Evolutionary conservation across 1,140 invertebrate genomes (phyloP).

Genomic region (Solenopsis invicta): DNA sequence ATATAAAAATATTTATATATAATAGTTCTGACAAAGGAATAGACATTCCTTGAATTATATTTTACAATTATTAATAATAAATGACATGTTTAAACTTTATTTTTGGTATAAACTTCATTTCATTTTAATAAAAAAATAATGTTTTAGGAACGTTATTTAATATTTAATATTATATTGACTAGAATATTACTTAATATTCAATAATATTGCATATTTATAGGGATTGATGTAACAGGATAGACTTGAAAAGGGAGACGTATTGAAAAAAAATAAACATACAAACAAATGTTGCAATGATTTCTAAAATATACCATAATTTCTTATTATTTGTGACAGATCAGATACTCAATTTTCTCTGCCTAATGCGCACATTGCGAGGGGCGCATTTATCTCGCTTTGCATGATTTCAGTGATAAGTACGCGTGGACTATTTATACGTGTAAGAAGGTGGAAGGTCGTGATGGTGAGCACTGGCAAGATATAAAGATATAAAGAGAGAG

Average conservation of each 20-base stretch:
- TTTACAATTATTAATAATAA: too few relatives aligned
- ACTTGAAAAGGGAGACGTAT: not conserved
- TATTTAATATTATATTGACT: too few relatives aligned
- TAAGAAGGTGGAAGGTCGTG: not conserved
- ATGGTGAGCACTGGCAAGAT: conserved; percentile 45
- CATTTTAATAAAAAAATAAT: too few relatives aligned
- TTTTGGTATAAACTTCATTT: too few relatives aligned
- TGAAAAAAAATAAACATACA: not conserved
- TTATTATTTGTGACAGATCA: not conserved
- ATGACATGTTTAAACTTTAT: too few relatives aligned
- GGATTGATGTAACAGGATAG: not conserved
- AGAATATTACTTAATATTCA: too few relatives aligned
- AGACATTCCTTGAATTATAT: too few relatives aligned
- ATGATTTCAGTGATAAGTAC: conserved; percentile 39
- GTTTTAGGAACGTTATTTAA: too few relatives aligned
- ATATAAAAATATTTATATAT: too few relatives aligned
- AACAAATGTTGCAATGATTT: not conserved
- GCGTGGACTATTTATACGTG: not conserved
- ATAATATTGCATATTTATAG: too few relatives aligned
- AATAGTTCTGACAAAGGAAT: too few relatives aligned
- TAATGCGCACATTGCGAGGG: conserved; percentile 30
- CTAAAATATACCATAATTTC: not conserved
- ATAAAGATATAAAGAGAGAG: conserved; percentile 57
- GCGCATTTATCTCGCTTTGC: conserved; percentile 28
- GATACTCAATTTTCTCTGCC: conserved; percentile 24